These are phyloP conservation scores for Myzus persicae DNA, from an alignment of 1,140 invertebrate genomes.

Conservation along the genomic window DNA sequence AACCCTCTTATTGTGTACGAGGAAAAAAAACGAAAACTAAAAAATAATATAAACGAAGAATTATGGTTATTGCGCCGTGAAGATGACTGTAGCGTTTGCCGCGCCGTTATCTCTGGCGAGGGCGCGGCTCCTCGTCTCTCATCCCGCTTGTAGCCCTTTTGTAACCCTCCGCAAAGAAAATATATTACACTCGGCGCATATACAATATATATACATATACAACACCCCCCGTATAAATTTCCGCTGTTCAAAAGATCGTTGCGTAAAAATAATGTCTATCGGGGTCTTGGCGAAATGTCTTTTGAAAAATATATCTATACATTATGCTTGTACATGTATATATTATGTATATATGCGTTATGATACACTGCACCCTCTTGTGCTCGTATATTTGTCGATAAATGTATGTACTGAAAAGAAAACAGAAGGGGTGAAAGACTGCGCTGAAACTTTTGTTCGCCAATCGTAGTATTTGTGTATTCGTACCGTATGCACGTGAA, in stretches of 20 bases:
- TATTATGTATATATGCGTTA: not conserved
- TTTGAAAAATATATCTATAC: slow-evolving; percentile 32
- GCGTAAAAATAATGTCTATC: slow-evolving; percentile 54
- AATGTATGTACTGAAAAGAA: slow-evolving; percentile 36
- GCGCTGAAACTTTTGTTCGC: not conserved
- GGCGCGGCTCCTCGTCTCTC: not conserved
- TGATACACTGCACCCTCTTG: slow-evolving; percentile 10
- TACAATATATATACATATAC: not conserved
- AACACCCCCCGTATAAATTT: not conserved
- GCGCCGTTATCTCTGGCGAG: slow-evolving; percentile 36
- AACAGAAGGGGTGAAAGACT: slow-evolving; percentile 25
- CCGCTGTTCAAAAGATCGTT: slow-evolving; percentile 48
- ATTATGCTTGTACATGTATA: not conserved
- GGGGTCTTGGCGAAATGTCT: slow-evolving; percentile 42
- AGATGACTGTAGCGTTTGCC: slow-evolving; percentile 34
- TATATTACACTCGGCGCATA: slow-evolving; percentile 14
- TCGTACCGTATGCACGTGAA: not conserved
- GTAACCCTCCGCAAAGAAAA: slow-evolving; percentile 23
- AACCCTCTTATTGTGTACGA: not conserved
- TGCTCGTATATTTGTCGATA: slow-evolving; percentile 26
- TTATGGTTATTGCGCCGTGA: slow-evolving; percentile 53
- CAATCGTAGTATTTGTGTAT: not conserved
- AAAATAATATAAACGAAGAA: slow-evolving; percentile 51
- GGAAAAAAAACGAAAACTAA: slow-evolving; percentile 23
- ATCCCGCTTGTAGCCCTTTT: not conserved